Percentiles rank a stretch among this genome's conserved stretches.
Conservation (phyloP, 2,797 vertebrate species). For the Anguilla pacifica region DNA sequence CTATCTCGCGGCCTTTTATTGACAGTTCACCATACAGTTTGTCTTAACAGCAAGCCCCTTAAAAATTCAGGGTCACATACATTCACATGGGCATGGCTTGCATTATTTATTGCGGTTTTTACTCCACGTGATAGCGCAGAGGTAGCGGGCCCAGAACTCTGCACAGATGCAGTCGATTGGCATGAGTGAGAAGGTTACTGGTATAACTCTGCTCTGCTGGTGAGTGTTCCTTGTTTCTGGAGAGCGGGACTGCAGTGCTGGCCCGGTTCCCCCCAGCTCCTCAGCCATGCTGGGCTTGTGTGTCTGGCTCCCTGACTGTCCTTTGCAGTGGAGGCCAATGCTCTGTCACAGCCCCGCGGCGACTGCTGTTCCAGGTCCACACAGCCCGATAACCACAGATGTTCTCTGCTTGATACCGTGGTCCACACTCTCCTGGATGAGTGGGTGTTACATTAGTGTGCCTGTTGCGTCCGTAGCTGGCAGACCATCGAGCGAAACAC, state of each 20-base stretch:
- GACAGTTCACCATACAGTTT: not conserved
- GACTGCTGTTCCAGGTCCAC: slow-evolving; percentile 76
- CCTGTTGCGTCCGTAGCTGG: slow-evolving; percentile 67
- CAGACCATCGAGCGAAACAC: slow-evolving; percentile 64
- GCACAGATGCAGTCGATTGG: not conserved
- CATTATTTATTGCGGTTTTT: not conserved
- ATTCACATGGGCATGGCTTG: not conserved
- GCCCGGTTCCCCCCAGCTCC: not conserved
- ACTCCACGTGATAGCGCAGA: not conserved
- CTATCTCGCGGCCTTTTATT: not conserved
- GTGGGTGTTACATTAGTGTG: slow-evolving; percentile 74
- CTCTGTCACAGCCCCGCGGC: slow-evolving; percentile 69
- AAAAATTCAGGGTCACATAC: not conserved
- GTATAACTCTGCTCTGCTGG: not conserved
- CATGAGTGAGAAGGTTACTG: not conserved
- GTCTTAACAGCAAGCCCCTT: not conserved
- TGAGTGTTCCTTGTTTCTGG: not conserved
- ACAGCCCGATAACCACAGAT: slow-evolving; percentile 81
- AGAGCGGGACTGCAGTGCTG: not conserved
- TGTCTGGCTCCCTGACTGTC: slow-evolving; percentile 69
- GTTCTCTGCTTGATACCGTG: slow-evolving; percentile 79
- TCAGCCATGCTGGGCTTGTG: slow-evolving; percentile 30
- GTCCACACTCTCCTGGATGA: slow-evolving; percentile 65
- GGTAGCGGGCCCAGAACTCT: not conserved
- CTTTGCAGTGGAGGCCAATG: slow-evolving; percentile 74